Conservation (phyloP, 1,140 invertebrate genomes). For the Ceratosolen fusciceps region DNA sequence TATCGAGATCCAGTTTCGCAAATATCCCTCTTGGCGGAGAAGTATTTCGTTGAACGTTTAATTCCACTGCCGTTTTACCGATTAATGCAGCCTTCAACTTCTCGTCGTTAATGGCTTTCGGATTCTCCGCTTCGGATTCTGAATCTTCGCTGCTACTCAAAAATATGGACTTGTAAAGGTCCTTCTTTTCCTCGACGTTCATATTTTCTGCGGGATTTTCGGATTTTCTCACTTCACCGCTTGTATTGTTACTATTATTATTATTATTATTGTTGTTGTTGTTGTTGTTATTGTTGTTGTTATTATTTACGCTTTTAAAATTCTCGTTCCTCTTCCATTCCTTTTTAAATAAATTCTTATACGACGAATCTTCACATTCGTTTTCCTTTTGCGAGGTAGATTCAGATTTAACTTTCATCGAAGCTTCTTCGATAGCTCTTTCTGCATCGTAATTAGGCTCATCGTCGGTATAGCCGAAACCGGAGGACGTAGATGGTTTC, state of each 20-base stretch:
- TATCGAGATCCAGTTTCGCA: conserved; percentile 80
- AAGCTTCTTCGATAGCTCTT: background rate
- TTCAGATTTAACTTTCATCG: background rate
- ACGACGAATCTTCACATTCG: conserved; percentile 61
- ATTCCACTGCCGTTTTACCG: conserved; percentile 58
- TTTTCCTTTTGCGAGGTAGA: conserved; percentile 56
- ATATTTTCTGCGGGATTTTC: conserved; percentile 55
- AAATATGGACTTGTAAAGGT: conserved; percentile 79
- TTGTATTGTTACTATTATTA: too few species aligned
- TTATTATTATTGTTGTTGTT: too few species aligned
- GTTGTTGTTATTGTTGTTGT: too few species aligned
- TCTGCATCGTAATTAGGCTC: background rate
- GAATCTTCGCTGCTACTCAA: conserved; percentile 75
- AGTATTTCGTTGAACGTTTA: conserved; percentile 75
- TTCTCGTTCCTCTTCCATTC: background rate
- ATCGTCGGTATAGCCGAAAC: background rate
- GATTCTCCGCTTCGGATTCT: conserved; percentile 66
- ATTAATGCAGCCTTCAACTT: conserved; percentile 61
- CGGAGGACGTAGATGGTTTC: conserved; percentile 14
- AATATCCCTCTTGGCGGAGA: conserved; percentile 83
- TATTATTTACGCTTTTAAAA: background rate
- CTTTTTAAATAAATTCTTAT: conserved; percentile 60
- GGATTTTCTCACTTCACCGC: background rate
- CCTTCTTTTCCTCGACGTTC: conserved; percentile 73
- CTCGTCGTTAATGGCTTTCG: conserved; percentile 60